Evolutionary conservation across 2,113 vertebrate genomes (phyloP), one percentile per base, ranked within the genome.

Genomic region (Coracopsis vasa): DNA sequence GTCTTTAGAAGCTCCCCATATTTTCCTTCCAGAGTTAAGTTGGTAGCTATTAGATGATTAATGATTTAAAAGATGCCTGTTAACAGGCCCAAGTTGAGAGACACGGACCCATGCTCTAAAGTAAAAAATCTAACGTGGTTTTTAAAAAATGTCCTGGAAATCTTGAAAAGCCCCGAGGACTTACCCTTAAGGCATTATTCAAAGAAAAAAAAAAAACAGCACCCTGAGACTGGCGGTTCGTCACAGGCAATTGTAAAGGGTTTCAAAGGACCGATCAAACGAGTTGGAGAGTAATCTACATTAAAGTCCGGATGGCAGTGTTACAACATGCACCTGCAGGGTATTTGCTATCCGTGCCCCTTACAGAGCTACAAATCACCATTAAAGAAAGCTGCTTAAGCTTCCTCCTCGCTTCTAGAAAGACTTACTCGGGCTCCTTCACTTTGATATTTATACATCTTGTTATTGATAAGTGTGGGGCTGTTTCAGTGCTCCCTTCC

Each of bases 181-280:
- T 97, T 97, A 97, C 96, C 97, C 98, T 98, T 96, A 84, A 97
- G 98, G 97, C 97, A 98, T 98, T 98, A 98, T 97, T 98, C 97
- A 97, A 98, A 96, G 97, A 85, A 94, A 97, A 89, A 96, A 97
- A 91, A 87, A 28, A 51, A n/a, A 58, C 56, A 58, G 20, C 56
- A 58, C 56, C 56, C 94, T 96, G 97, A 97, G 98, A 95, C 95
- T 93, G 97, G 97, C 98, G 94, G 97, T 98, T 98, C 97, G 98
- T 98, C 98, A 98, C 98, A 98, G 98, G 97, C 98, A 98, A 98
- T 98, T 98, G 98, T 98, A 97, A 98, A 97, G 94, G 96, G 97
- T 98, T 98, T 98, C 98, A 98, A 98, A 98, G 97, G 95, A 95
- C 95, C 97, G 98, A 98, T 98, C 98, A 98, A 98, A 98, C 97